phyloP scores from a whole-genome alignment of 2,888 invertebrate species.

The Cremastobaeus sp. region DNA sequence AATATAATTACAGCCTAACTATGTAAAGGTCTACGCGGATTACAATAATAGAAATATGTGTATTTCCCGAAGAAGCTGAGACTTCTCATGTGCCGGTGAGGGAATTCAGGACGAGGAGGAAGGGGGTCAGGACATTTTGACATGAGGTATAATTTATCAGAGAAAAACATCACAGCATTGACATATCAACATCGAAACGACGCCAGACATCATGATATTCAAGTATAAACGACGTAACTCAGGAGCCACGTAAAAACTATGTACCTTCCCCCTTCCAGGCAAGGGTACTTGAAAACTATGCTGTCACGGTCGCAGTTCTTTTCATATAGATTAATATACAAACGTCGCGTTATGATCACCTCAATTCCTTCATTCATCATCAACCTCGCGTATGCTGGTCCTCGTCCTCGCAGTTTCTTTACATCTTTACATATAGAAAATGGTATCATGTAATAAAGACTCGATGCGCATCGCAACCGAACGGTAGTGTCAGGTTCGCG shows the following conservation, averaged over 20 bases:
- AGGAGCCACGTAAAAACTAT: neutral
- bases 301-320: constrained; percentile 69
- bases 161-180: constrained; percentile 77
- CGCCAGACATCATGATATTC: constrained; percentile 59
- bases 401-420: constrained; percentile 44
- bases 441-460: constrained; percentile 34
- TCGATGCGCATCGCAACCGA: constrained; percentile 22
- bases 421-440: constrained; percentile 64
- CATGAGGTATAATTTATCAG: constrained; percentile 69
- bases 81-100: constrained; percentile 50
- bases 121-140: constrained; percentile 31
- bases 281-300: constrained; percentile 59
- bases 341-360: constrained; percentile 68
- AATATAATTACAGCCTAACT: constrained; percentile 73
- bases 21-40: constrained; percentile 70
- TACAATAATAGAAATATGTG: constrained; percentile 74
- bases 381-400: constrained; percentile 44
- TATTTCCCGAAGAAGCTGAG: constrained; percentile 60
- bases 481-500: constrained; percentile 33
- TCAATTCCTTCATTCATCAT: constrained; percentile 69
- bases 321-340: constrained; percentile 73
- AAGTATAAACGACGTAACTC: constrained; percentile 18
- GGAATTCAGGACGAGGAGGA: constrained; percentile 25
- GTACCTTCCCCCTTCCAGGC: neutral
- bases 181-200: constrained; percentile 76